These are phyloP conservation scores for Hydropsyche tenuis DNA, from an alignment of 1,140 invertebrate genomes.

Conservation along the genomic window DNA sequence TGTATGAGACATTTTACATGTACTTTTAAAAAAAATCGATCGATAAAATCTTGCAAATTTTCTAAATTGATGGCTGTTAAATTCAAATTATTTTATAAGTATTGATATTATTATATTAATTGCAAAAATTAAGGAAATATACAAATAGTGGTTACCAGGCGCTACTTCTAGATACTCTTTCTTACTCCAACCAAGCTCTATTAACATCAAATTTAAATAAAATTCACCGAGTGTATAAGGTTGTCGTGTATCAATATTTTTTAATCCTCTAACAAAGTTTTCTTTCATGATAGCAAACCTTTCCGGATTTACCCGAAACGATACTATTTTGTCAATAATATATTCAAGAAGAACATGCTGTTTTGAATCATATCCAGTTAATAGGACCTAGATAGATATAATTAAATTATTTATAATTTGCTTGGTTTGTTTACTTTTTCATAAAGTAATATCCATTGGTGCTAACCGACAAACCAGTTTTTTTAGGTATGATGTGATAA, in stretches of 20 bases:
- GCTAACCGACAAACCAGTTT: conserved; percentile 88
- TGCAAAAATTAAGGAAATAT: no score
- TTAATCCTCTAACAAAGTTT: conserved; percentile 70
- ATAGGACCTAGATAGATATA: conserved; percentile 74
- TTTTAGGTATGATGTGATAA: conserved; percentile 78
- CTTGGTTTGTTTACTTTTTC: no score
- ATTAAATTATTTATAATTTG: no score
- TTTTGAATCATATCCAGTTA: conserved; percentile 93
- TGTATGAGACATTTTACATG: conserved; percentile 86
- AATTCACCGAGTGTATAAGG: conserved; percentile 94
- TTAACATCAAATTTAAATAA: conserved; percentile 82
- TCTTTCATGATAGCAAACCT: conserved; percentile 93
- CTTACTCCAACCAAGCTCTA: conserved; percentile 88
- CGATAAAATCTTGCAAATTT: conserved; percentile 75
- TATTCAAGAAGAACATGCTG: conserved; percentile 85
- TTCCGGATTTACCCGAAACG: conserved; percentile 82
- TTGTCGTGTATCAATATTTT: conserved; percentile 87
- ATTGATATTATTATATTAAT: no score
- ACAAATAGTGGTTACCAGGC: conserved; percentile 66
- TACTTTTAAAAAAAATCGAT: conserved; percentile 76
- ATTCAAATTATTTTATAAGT: not conserved
- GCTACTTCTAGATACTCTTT: conserved; percentile 82
- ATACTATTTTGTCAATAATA: conserved; percentile 83
- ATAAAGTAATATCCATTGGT: no score
- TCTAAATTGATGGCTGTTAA: conserved; percentile 75